Evolutionary conservation across 2,888 invertebrate genomes (phyloP), one percentile per base, ranked within the genome.

Genomic region (Baccha elongata): DNA sequence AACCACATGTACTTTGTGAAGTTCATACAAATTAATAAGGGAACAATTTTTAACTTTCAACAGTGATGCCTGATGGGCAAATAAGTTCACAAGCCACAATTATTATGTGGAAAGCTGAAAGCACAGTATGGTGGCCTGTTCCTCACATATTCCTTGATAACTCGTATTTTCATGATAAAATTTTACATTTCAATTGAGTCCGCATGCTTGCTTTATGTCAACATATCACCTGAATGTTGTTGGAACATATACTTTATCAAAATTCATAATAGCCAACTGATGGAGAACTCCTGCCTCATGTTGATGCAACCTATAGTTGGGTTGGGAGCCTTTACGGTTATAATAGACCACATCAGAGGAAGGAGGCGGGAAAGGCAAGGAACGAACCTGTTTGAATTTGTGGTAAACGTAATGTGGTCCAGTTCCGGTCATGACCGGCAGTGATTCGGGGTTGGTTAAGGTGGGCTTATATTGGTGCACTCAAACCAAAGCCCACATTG

Each of bases 211-310:
- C 29, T 60, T 50, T 42, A 62, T 72, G 32, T 62, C 62, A 72
- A 44, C 19, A 37, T 52, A 62, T 52, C 62, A 44, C 50, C 60
- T 71, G 40, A 6, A 52, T 32, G 29, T 10, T 13, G 0, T 1
- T 32, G 32, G 35, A 2, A 11, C 17, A 1, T 4, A 0, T n/a
- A 13, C 19, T 23, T 4, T 17, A 19, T 46, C 52, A 62, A 32
- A 62, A 72, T 64, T 42, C 62, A 72, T 72, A 62, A 72, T 53
- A 72, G 35, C 35, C 32, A 40, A 55, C 68, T 46, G 21, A 32
- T 37, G 35, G 21, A 55, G 37, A 13, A 35, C 53, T 17, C 19
- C 17, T 2, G 17, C 32, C 46, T 29, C n/a, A 21, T 21, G 19
- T 21, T 55, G 53, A 8, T 50, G 52, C 15, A 11, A 29, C 11